Percentiles rank a stretch among this genome's conserved stretches.
Conservation (phyloP, 2,797 vertebrate species). For the Crax fasciolata region DNA sequence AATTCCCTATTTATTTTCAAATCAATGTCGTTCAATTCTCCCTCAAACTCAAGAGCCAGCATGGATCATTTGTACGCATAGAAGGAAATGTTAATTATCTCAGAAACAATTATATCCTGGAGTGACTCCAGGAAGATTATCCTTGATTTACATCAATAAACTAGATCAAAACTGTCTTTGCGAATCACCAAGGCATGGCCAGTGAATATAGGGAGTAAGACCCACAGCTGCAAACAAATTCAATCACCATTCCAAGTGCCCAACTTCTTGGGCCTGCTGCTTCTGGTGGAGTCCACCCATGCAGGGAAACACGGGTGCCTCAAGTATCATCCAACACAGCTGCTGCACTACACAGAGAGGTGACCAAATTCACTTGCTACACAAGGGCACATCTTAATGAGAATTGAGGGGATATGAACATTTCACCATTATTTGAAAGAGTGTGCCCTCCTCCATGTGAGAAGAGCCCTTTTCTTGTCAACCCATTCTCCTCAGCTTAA, state of each 20-base stretch:
- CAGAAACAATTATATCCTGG: conserved; percentile 63
- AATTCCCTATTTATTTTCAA: conserved; percentile 77
- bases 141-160: conserved; percentile 62
- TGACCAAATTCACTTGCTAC: fast-evolving
- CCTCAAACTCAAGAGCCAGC: conserved; percentile 38
- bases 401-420: fast-evolving
- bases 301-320: not conserved
- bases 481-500: not conserved
- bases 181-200: not conserved
- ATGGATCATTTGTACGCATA: conserved; percentile 35
- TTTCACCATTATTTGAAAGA: not conserved
- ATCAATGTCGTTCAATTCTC: conserved; percentile 54
- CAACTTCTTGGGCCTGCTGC: not conserved
- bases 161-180: conserved; percentile 8
- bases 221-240: not conserved
- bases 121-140: conserved; percentile 60
- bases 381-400: not conserved
- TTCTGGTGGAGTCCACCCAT: not conserved
- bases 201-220: not conserved
- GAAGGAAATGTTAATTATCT: conserved; percentile 42
- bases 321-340: not conserved
- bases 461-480: not conserved
- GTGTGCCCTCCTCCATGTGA: not conserved
- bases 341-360: not conserved
- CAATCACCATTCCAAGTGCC: not conserved